These are phyloP conservation scores for Microchrysa polita DNA, from an alignment of 2,888 invertebrate species.

Conservation along the genomic window DNA sequence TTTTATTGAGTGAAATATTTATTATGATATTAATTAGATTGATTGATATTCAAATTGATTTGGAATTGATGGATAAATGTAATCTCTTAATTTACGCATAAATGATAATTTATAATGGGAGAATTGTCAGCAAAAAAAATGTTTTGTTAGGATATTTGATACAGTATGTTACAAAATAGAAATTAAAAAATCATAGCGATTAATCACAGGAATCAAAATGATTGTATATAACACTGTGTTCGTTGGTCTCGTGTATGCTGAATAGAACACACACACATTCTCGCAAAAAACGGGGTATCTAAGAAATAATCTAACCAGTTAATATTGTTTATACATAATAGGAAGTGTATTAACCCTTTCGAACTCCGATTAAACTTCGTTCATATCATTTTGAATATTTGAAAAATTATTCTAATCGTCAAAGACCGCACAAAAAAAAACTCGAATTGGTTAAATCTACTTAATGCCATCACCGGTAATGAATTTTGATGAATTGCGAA, in stretches of 20 bases:
- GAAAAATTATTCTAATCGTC: no score
- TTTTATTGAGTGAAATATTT: constrained; percentile 26
- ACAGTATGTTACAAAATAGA: constrained; percentile 3
- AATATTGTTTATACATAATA: neutral
- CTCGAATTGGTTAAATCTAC: no score
- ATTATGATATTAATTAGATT: neutral
- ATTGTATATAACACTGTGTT: constrained; percentile 14
- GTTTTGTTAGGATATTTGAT: neutral
- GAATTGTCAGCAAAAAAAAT: constrained; percentile 22
- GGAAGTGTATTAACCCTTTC: constrained; percentile 15
- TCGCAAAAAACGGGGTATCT: neutral
- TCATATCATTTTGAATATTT: no score
- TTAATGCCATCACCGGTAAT: no score
- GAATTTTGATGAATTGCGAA: neutral
- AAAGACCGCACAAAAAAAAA: no score
- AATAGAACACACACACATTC: neutral
- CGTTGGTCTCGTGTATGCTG: neutral
- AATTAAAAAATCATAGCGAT: constrained; percentile 18
- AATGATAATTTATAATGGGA: constrained; percentile 18
- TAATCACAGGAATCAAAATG: constrained; percentile 4
- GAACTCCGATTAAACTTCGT: neutral
- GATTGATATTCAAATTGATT: neutral
- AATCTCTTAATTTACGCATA: neutral
- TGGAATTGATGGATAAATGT: neutral
- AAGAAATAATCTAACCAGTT: neutral